A percentile compares a stretch with the other conserved stretches of the same genome.
Conservation (phyloP, 2,797 vertebrate genomes). For the Anniella stebbinsi region DNA sequence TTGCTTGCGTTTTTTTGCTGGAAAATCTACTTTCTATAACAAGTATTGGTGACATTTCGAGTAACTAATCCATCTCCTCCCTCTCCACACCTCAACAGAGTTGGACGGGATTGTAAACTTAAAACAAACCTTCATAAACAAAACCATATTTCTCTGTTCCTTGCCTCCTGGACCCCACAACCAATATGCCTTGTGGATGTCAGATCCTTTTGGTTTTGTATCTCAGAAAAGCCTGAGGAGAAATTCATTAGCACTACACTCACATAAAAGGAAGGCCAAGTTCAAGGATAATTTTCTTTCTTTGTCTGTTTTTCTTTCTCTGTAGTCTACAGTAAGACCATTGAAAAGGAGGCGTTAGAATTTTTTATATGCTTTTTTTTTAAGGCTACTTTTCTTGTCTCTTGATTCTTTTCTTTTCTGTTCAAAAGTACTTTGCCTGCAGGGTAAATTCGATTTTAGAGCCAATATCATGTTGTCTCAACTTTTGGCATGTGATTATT, state of each 20-base stretch:
- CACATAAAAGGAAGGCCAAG: neutral
- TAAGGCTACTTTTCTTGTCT: neutral
- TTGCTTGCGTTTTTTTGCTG: conserved; percentile 5
- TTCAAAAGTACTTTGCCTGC: neutral
- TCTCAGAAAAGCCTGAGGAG: neutral
- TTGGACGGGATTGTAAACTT: neutral
- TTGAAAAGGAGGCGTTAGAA: neutral
- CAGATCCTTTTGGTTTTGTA: neutral
- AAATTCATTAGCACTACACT: neutral
- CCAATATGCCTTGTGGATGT: rapidly evolving
- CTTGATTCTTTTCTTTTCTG: neutral
- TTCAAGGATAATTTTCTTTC: neutral
- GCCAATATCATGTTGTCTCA: neutral
- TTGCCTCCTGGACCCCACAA: rapidly evolving
- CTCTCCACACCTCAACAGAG: rapidly evolving
- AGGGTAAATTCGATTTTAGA: neutral
- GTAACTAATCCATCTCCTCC: rapidly evolving
- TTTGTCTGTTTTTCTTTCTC: neutral
- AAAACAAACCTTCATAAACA: neutral
- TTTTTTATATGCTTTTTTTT: neutral
- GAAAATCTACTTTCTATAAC: neutral
- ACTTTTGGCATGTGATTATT: neutral
- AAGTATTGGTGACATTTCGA: neutral
- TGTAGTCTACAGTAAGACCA: neutral
- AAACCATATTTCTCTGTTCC: neutral